Evolutionary conservation across 2,888 invertebrate genomes (phyloP), one percentile per base, ranked within the genome.

Genomic region (Apoda limacodes): DNA sequence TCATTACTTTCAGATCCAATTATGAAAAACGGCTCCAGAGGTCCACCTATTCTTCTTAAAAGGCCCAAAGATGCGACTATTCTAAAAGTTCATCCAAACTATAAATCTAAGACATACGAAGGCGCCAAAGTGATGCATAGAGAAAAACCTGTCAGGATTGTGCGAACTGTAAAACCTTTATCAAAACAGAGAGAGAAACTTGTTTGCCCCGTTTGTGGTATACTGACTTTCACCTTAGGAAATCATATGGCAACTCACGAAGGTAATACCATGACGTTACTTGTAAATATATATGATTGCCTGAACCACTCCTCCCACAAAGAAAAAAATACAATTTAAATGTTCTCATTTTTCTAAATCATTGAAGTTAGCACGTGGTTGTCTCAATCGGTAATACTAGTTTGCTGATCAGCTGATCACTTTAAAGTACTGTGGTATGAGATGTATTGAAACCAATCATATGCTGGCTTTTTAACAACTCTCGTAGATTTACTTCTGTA

Each of bases 191-290:
- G 63, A 29, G 82, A 82, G 39, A 82, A 82, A 50, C 60, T 78
- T 35, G 78, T 82, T 1, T 82, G 82, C 38, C 82, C 82, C 9
- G 67, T 82, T 4, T 82, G 82, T 52, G 82, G 82, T 11, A 75
- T 82, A 45, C 60, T 81, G 10, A 82, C 82, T 0, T 78, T 50
- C 40, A 74, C 76, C 21, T 52, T 82, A 28, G 72, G 75, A 21
- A 78, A 75, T 39, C 82, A 81, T 44, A 70, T 82, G 46, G 58
- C 72, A 15, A 81, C 76, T 11, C 81, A 82, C 60, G 69, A 76
- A 67, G 81, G 81, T 82, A n/a, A n/a, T n/a, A n/a, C n/a, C n/a
- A n/a, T n/a, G n/a, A n/a, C n/a, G n/a, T n/a, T n/a, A n/a, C n/a
- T n/a, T n/a, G n/a, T n/a, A n/a, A n/a, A n/a, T n/a, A n/a, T n/a